Conservation (phyloP, 2,113 vertebrate species). For the Merops nubicus region DNA sequence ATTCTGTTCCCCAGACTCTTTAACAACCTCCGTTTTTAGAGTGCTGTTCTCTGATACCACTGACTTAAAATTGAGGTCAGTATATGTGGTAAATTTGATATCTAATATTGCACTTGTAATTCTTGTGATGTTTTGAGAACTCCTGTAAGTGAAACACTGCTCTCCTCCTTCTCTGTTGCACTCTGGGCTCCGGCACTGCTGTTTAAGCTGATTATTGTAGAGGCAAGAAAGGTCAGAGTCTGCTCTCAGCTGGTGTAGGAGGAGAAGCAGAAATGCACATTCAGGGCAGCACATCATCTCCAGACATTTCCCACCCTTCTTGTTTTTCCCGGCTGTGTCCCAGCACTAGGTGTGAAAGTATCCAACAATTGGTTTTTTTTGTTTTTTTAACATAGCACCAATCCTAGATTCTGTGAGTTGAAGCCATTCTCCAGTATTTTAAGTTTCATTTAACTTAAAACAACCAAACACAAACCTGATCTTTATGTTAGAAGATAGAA, state of each 20-base stretch:
- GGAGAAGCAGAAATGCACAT: background rate
- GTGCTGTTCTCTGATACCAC: background rate
- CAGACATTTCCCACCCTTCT: background rate
- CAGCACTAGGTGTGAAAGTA: background rate
- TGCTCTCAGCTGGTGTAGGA: background rate
- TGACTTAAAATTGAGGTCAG: background rate
- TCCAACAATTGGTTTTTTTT: background rate
- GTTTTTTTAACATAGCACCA: background rate
- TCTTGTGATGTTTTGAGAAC: background rate
- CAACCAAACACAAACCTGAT: background rate
- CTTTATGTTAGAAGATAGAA: background rate
- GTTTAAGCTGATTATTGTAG: background rate
- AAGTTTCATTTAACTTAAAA: background rate
- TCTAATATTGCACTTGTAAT: rapidly evolving
- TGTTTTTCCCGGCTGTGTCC: background rate
- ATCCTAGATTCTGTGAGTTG: background rate
- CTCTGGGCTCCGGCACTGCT: background rate
- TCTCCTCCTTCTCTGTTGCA: background rate
- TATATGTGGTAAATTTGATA: background rate
- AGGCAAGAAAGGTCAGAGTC: background rate
- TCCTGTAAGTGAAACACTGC: background rate
- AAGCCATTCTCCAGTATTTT: background rate
- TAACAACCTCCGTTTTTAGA: background rate
- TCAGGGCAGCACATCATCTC: background rate
- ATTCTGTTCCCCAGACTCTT: background rate